A percentile compares a stretch with the other conserved stretches of the same genome.
Conservation (phyloP, 1,140 invertebrate genomes). For the Pseudomyrmex concolor region DNA sequence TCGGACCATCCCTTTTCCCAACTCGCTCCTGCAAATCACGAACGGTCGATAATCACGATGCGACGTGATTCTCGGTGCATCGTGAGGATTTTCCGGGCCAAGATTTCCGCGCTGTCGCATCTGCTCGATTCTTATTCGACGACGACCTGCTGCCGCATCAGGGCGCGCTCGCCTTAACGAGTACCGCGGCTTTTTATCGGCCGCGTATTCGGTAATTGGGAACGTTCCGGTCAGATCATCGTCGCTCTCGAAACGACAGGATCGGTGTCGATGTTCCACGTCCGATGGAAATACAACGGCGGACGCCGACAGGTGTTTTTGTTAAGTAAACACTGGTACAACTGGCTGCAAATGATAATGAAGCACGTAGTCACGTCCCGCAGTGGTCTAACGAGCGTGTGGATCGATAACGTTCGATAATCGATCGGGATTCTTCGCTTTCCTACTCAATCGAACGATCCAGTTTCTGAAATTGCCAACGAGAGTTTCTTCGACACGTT, state of each 20-base stretch:
- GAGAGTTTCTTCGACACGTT: neutral
- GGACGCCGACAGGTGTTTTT: slow-evolving; percentile 59
- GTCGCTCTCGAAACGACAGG: slow-evolving; percentile 50
- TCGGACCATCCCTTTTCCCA: neutral
- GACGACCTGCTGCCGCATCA: slow-evolving; percentile 35
- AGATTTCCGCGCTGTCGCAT: slow-evolving; percentile 35
- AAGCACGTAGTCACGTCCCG: slow-evolving; percentile 13
- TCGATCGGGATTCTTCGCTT: neutral
- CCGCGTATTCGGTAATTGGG: slow-evolving; percentile 66
- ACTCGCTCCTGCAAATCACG: slow-evolving; percentile 10
- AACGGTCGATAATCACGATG: slow-evolving; percentile 41
- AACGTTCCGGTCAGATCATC: slow-evolving; percentile 41
- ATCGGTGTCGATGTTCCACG: slow-evolving; percentile 43
- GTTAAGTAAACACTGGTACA: slow-evolving; percentile 36
- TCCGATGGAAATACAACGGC: neutral
- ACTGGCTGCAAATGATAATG: slow-evolving; percentile 28
- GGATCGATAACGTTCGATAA: neutral
- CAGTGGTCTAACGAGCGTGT: neutral
- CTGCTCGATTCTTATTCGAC: slow-evolving; percentile 62
- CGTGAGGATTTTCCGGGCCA: neutral
- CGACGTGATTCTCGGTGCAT: slow-evolving; percentile 56
- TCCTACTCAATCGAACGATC: neutral
- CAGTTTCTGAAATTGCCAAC: neutral
- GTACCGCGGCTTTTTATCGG: slow-evolving; percentile 70
- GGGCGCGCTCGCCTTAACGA: slow-evolving; percentile 66